Conservation (phyloP, 2,113 vertebrate species). For the Sclerurus mexicanus region DNA sequence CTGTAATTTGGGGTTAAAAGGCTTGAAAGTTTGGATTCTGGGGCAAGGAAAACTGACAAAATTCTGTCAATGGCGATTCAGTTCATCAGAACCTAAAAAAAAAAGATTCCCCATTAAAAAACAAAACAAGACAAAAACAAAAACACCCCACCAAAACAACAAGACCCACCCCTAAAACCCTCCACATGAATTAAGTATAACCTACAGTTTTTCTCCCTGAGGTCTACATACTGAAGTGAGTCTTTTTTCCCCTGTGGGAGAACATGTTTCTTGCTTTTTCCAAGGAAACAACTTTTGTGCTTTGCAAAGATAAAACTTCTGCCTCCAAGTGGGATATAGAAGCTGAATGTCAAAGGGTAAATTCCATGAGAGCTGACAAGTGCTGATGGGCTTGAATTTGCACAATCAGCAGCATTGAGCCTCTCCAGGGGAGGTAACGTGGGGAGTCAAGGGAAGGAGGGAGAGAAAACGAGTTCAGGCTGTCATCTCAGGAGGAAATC, state of each 20-base stretch:
- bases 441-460: background rate
- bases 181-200: background rate
- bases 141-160: background rate
- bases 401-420: constrained; percentile 17
- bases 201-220: background rate
- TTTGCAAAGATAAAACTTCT: constrained; percentile 37
- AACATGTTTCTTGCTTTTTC: background rate
- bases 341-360: constrained; percentile 35
- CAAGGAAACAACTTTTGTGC: background rate
- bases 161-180: too few species aligned
- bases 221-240: background rate
- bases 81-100: background rate
- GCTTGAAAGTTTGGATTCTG: background rate
- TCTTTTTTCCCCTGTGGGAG: background rate
- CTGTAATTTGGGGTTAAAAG: background rate
- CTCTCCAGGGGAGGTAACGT: constrained; percentile 12
- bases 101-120: background rate
- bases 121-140: background rate
- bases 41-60: background rate
- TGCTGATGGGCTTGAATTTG: constrained; percentile 48
- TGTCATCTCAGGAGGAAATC: constrained; percentile 24
- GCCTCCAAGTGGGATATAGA: background rate
- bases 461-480: background rate
- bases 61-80: background rate
- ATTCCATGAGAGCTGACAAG: constrained; percentile 50